Evolutionary conservation across 1,140 invertebrate genomes (phyloP).

Genomic region (Scylla paramamosain): DNA sequence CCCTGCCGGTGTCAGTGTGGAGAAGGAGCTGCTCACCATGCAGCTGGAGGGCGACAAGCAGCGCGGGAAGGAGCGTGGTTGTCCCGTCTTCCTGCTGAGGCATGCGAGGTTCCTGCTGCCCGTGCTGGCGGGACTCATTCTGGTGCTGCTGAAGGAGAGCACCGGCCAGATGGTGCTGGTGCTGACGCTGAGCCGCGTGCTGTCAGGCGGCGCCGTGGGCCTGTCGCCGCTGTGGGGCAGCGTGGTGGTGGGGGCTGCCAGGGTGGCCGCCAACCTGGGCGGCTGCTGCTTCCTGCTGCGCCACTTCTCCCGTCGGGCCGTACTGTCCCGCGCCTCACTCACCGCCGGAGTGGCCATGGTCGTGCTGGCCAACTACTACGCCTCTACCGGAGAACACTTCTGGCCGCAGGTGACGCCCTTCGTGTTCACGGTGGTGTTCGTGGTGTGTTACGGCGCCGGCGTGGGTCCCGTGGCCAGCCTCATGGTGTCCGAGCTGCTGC

Average conservation of each 20-base stretch:
- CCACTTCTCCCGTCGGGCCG: constrained; percentile 21
- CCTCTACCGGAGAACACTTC: neutral
- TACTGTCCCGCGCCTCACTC: constrained; percentile 12
- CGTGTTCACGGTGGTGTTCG: constrained; percentile 48
- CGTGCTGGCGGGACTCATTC: constrained; percentile 5
- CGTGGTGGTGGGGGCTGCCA: constrained; percentile 41
- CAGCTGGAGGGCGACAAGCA: neutral
- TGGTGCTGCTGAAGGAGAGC: constrained; percentile 63
- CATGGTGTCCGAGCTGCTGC: constrained; percentile 63
- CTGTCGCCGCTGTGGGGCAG: constrained; percentile 48
- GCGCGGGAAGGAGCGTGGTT: neutral
- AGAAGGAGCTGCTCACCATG: constrained; percentile 53
- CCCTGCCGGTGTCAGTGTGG: neutral
- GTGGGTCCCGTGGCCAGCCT: constrained; percentile 58
- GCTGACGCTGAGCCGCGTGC: constrained; percentile 47
- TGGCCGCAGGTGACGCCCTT: constrained; percentile 49
- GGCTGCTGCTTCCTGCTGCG: constrained; percentile 31
- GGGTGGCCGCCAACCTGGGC: constrained; percentile 40
- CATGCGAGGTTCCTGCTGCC: constrained; percentile 46
- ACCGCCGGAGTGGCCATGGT: constrained; percentile 38
- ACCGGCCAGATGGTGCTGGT: constrained; percentile 65
- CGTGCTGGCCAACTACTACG: constrained; percentile 46
- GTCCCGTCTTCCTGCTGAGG: neutral
- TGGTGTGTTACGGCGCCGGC: constrained; percentile 59
- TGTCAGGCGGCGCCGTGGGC: constrained; percentile 10